These are phyloP conservation scores for Haemorhous mexicanus DNA, from an alignment of 2,113 vertebrate species.

Conservation along the genomic window DNA sequence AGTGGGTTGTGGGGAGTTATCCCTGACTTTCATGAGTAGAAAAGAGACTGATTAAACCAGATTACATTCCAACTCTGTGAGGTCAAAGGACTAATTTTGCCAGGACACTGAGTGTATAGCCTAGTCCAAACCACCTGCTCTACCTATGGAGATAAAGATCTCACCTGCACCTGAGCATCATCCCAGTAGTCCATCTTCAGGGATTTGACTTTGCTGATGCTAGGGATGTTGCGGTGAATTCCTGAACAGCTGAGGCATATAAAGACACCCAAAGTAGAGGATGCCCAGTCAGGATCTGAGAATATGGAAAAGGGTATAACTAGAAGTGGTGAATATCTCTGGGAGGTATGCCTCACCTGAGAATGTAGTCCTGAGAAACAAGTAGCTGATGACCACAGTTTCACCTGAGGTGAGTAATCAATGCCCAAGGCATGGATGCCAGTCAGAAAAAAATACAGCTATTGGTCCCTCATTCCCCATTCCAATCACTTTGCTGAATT, in stretches of 20 bases:
- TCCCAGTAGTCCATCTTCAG: slow-evolving; percentile 81
- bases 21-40: background rate
- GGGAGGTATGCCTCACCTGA: background rate
- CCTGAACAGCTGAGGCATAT: slow-evolving; percentile 84
- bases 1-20: background rate
- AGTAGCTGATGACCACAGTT: background rate
- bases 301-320: background rate
- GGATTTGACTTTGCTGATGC: slow-evolving; percentile 85
- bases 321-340: background rate
- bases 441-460: background rate
- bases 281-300: slow-evolving; percentile 85
- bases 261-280: slow-evolving; percentile 85
- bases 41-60: background rate
- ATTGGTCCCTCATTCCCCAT: background rate
- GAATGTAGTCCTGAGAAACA: background rate
- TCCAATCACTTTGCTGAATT: background rate
- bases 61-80: background rate
- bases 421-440: background rate
- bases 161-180: slow-evolving; percentile 81
- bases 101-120: background rate
- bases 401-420: background rate
- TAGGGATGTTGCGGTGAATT: slow-evolving; percentile 82
- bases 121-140: background rate
- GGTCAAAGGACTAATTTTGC: background rate
- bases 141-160: background rate